Conservation (phyloP, 1,140 invertebrate genomes). For the Bombus soroeensis region DNA sequence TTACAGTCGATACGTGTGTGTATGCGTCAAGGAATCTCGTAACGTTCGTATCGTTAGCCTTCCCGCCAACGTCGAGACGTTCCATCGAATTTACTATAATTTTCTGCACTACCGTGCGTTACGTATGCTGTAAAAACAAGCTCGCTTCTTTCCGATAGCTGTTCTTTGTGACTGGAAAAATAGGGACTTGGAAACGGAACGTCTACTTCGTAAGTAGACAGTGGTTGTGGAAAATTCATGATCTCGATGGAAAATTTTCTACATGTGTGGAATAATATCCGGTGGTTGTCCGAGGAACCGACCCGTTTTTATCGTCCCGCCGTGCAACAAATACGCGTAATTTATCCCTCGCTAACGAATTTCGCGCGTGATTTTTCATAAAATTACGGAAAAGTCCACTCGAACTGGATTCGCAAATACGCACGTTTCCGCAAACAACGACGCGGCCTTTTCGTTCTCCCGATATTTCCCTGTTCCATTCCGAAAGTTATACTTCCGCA, state of each 20-base stretch:
- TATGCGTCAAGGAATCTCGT: not conserved
- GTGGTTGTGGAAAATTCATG: not conserved
- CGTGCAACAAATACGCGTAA: not conserved
- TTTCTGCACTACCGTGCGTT: constrained; percentile 37
- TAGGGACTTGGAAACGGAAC: constrained; percentile 15
- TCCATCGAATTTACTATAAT: constrained; percentile 39
- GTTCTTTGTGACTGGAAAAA: constrained; percentile 22
- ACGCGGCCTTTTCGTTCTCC: not conserved
- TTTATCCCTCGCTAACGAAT: not conserved
- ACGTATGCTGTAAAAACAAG: constrained; percentile 45
- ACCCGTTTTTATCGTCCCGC: not conserved
- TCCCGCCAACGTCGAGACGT: constrained; percentile 9
- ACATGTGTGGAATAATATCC: not conserved
- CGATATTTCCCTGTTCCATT: not conserved
- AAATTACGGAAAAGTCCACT: not conserved
- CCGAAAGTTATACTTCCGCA: not conserved
- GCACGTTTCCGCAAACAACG: not conserved
- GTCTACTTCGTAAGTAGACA: not conserved
- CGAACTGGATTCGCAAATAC: constrained; percentile 9
- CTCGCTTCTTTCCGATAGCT: not conserved
- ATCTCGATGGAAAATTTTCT: not conserved
- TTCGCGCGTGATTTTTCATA: not conserved
- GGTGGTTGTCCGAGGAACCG: not conserved
- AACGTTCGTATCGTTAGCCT: not conserved
- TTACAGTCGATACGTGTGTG: not conserved